A percentile compares a stretch with the other conserved stretches of the same genome.
phyloP scores from a whole-genome alignment of 2,113 vertebrate species.

The Peromyscus maniculatus region DNA sequence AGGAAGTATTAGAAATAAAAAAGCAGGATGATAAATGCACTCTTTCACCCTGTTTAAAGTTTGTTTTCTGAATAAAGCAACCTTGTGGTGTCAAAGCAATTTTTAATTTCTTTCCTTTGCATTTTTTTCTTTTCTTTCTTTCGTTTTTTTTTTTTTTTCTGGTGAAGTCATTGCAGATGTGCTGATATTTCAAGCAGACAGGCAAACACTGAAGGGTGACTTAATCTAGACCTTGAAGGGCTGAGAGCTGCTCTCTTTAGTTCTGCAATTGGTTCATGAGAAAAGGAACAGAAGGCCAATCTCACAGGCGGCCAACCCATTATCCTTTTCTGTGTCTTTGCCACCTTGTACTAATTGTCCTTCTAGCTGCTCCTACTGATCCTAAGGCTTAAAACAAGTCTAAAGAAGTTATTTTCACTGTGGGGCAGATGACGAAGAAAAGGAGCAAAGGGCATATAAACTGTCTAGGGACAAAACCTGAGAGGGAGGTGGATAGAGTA shows the following conservation, averaged over 20 bases:
- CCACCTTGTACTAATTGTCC: neutral
- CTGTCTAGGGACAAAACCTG: neutral
- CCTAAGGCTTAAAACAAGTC: neutral
- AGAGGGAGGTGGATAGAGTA: neutral
- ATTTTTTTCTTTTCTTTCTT: neutral
- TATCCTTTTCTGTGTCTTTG: neutral
- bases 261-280: neutral
- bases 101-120: constrained; percentile 73
- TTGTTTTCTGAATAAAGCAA: constrained; percentile 58
- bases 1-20: constrained; percentile 77
- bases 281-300: constrained; percentile 8
- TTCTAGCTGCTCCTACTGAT: neutral
- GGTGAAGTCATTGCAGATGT: constrained; percentile 12
- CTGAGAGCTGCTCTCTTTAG: neutral
- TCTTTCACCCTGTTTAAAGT: constrained; percentile 38
- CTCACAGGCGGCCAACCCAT: accelerated
- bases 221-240: constrained; percentile 32
- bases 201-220: neutral
- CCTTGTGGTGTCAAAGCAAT: constrained; percentile 52
- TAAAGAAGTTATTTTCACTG: neutral
- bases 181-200: constrained; percentile 1
- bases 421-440: neutral
- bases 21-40: constrained; percentile 63
- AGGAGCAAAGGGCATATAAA: neutral
- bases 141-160: constrained; percentile 59